Percentiles rank a stretch among this genome's conserved stretches.
Conservation (phyloP, 2,113 vertebrate species). For the Pristiophorus japonicus region DNA sequence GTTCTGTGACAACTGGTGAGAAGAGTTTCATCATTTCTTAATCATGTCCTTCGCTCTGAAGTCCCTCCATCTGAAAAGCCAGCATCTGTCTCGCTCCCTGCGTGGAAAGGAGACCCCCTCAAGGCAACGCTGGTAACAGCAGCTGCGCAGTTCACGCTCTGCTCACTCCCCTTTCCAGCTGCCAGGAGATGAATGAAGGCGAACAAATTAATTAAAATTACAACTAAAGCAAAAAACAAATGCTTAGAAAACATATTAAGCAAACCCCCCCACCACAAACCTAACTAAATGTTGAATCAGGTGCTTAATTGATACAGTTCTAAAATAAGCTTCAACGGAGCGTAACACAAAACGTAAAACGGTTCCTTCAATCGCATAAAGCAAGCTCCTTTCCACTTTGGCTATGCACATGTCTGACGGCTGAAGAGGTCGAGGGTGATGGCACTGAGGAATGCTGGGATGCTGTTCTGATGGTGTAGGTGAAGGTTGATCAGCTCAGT, state of each 20-base stretch:
- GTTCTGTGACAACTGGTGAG: conserved; percentile 3
- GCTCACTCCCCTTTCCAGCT: conserved; percentile 24
- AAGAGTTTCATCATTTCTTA: conserved; percentile 28
- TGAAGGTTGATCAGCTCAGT: conserved; percentile 78
- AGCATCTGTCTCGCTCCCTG: conserved; percentile 16
- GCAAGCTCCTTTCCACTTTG: not conserved
- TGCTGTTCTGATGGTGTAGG: conserved; percentile 88
- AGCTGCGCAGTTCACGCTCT: conserved; percentile 27
- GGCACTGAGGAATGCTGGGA: conserved; percentile 87
- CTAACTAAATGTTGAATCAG: conserved; percentile 1
- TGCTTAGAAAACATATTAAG: conserved; percentile 1
- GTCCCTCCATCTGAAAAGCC: conserved; percentile 7
- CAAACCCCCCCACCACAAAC: not conserved
- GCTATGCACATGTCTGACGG: conserved; percentile 74
- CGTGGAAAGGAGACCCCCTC: not conserved
- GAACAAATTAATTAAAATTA: conserved; percentile 25
- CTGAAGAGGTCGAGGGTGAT: conserved; percentile 94
- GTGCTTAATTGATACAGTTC: not conserved
- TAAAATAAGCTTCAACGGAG: not conserved
- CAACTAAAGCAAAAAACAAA: conserved; percentile 29
- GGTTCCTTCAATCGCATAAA: too few species aligned
- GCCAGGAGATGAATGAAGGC: conserved; percentile 13
- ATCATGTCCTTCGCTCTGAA: conserved; percentile 15
- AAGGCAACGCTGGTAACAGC: not conserved
- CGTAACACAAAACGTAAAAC: not conserved